Evolutionary conservation across 2,888 invertebrate genomes (phyloP).

Genomic region (Anorthoa munda): DNA sequence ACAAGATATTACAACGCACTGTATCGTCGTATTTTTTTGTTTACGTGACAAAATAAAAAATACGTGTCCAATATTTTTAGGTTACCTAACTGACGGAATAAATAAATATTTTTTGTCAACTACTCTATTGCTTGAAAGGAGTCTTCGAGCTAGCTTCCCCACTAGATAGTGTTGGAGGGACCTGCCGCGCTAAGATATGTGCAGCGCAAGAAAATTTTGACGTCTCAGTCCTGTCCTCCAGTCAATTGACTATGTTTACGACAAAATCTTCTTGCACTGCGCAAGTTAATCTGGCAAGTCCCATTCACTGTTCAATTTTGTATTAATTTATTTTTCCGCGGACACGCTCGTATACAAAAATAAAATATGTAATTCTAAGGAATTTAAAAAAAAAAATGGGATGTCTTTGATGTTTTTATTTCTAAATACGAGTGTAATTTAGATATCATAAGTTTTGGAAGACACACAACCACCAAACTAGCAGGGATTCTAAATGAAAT

Average conservation of each 20-base stretch:
- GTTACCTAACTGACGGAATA: too few species aligned
- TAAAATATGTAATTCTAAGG: neutral
- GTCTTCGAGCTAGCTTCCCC: slow-evolving; percentile 46
- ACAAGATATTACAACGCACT: too few species aligned
- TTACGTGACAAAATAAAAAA: too few species aligned
- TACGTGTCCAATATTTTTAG: too few species aligned
- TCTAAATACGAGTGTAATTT: slow-evolving; percentile 1
- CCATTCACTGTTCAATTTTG: neutral
- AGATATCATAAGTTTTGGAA: slow-evolving; percentile 1
- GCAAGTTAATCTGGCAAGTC: neutral
- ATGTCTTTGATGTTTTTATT: neutral
- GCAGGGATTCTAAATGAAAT: slow-evolving; percentile 59
- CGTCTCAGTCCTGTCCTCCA: neutral
- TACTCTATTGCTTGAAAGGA: slow-evolving; percentile 39
- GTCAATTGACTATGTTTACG: neutral
- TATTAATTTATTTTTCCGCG: neutral
- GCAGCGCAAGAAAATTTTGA: neutral
- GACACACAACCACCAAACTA: slow-evolving; percentile 52
- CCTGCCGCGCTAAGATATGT: neutral
- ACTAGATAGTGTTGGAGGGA: slow-evolving; percentile 43
- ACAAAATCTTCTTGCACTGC: neutral
- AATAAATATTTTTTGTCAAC: too few species aligned
- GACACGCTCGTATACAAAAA: slow-evolving; percentile 9
- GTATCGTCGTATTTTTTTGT: too few species aligned
- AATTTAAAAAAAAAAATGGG: neutral